Conservation (phyloP, 2,888 invertebrate genomes). For the Sphecodes monilicornis region DNA sequence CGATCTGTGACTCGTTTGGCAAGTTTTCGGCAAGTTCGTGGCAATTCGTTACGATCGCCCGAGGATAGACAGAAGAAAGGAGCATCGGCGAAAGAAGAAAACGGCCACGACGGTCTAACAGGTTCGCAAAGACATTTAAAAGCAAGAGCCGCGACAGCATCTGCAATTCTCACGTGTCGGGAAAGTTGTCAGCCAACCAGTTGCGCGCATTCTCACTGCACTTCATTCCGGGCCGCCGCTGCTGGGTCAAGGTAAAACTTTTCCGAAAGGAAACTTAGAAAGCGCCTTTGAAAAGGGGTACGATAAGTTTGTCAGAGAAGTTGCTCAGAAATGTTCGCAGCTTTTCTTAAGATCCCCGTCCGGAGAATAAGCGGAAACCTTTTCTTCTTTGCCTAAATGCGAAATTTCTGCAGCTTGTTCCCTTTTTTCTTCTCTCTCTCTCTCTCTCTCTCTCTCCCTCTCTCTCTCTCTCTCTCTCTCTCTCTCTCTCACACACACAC, state of each 20-base stretch:
- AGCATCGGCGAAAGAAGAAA: constrained; percentile 28
- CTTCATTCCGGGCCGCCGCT: constrained; percentile 43
- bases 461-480: background rate
- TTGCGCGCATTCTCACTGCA: constrained; percentile 72
- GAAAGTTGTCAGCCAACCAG: constrained; percentile 71
- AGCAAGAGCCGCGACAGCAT: constrained; percentile 52
- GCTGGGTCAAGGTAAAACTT: constrained; percentile 74
- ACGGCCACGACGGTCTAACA: constrained; percentile 36
- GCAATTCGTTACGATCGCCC: constrained; percentile 11
- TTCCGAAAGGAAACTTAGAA: constrained; percentile 66
- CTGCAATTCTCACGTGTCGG: constrained; percentile 70
- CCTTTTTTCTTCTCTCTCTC: background rate
- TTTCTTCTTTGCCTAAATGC: constrained; percentile 47
- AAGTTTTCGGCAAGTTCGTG: constrained; percentile 7
- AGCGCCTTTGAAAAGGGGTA: constrained; percentile 37
- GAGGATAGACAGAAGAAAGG: background rate
- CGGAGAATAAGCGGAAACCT: constrained; percentile 55
- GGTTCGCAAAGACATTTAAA: constrained; percentile 51
- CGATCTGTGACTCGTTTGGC: background rate
- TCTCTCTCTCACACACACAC: too few species aligned
- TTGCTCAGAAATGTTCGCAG: constrained; percentile 67
- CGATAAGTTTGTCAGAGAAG: constrained; percentile 60
- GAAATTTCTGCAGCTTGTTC: constrained; percentile 39
- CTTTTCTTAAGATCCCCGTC: constrained; percentile 62
- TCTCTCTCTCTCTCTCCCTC: background rate